phyloP scores from a whole-genome alignment of 2,113 vertebrate species.

The Hemibates koningsi region DNA sequence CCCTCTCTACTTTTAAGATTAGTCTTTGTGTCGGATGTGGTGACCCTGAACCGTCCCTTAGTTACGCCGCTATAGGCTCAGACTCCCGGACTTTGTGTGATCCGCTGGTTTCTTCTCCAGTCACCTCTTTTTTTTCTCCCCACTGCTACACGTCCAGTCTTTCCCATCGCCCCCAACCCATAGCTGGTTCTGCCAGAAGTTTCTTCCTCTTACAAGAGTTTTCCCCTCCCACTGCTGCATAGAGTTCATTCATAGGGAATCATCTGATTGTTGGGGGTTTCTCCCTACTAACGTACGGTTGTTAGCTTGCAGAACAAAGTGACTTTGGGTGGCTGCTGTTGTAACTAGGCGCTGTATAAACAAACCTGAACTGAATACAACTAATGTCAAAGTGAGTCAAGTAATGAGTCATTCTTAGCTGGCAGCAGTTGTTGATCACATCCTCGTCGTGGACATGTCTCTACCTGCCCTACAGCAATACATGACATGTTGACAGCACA shows the following conservation, averaged over 20 bases:
- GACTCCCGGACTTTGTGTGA: background rate
- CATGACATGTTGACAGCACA: background rate
- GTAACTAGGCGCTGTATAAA: background rate
- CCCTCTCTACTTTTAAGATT: background rate
- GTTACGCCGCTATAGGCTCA: background rate
- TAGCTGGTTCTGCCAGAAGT: background rate
- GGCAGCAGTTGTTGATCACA: background rate
- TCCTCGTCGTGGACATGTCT: background rate
- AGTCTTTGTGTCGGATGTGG: background rate
- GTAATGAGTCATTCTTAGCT: background rate
- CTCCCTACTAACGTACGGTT: background rate
- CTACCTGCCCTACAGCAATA: background rate
- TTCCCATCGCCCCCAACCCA: background rate
- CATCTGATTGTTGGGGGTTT: background rate
- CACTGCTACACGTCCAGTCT: background rate
- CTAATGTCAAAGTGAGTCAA: background rate
- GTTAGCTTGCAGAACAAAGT: background rate
- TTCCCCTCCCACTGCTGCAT: background rate
- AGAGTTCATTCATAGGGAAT: background rate
- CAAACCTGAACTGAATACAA: background rate
- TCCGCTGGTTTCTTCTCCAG: background rate
- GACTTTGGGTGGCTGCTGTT: background rate
- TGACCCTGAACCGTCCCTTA: background rate
- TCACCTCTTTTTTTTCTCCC: background rate
- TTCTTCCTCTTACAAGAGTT: background rate